Evolutionary conservation across 2,797 vertebrate species (phyloP), one percentile per base, ranked within the genome.

Genomic region (Squalus acanthias): DNA sequence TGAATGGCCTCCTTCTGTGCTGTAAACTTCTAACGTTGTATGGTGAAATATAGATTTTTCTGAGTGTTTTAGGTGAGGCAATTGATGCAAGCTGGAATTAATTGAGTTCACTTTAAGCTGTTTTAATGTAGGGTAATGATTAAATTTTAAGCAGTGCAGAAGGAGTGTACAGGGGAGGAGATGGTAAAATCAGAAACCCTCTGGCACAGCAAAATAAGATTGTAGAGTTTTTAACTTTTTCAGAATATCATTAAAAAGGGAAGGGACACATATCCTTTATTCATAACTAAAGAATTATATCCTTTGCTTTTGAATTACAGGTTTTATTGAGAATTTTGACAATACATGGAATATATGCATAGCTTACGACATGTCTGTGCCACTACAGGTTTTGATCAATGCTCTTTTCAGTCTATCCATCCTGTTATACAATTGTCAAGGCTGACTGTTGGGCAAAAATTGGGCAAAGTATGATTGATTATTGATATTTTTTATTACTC

Each of bases 71-170:
- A 60, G 88, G 3, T 63, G 15, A n/a, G 3, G 10, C 4, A 91
- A 91, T 29, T 91, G n/a, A 92, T 67, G 60, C 29, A 92, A 63
- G 33, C 60, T 39, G 89, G 29, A 92, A 92, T 92, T 92, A 92
- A 92, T 65, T 92, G 29, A n/a, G 15, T 63, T 92, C 3, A 92
- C 29, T 92, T 92, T 92, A n/a, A 92, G 33, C 89, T n/a, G 5
- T 92, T 65, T 92, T n/a, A 65, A n/a, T n/a, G 57, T 17, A 63
- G 63, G 60, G 7, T 92, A 65, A 65, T 92, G 15, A 67, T 39
- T 92, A 92, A 1, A 65, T 22, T 92, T 63, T n/a, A 92, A 92
- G 89, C 39, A 63, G 60, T n/a, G 89, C 89, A n/a, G 53, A 57
- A 57, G 57, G 60, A 92, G 89, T 15, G 8, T 12, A 17, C 24